phyloP scores from a whole-genome alignment of 2,797 vertebrate genomes.

The Spinus pinus region DNA sequence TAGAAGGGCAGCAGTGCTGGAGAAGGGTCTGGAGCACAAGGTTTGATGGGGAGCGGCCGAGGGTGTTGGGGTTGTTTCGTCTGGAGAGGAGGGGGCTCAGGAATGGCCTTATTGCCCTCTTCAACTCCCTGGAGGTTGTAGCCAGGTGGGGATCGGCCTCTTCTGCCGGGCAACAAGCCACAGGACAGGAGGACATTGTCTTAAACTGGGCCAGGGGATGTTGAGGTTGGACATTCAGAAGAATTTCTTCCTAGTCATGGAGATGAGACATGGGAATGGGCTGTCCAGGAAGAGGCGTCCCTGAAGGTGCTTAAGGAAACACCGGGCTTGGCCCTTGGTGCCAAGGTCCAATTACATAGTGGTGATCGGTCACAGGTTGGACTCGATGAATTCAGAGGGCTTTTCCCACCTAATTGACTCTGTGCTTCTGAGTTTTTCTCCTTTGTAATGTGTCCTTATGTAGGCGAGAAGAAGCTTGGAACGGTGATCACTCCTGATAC shows the following conservation, averaged over 20 bases:
- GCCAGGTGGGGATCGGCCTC: rapidly evolving
- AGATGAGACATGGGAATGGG: background rate
- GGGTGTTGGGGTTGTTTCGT: background rate
- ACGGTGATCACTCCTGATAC: slow-evolving; percentile 96
- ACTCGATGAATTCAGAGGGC: rapidly evolving
- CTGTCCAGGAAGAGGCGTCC: rapidly evolving
- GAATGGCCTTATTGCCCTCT: rapidly evolving
- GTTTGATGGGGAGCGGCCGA: rapidly evolving
- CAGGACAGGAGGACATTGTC: rapidly evolving
- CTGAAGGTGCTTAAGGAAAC: background rate
- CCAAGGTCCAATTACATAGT: rapidly evolving
- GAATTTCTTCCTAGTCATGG: background rate
- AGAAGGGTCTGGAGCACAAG: background rate
- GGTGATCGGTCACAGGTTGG: rapidly evolving
- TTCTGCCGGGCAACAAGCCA: rapidly evolving
- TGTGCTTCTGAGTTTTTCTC: background rate
- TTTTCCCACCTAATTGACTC: background rate
- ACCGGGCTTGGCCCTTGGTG: rapidly evolving
- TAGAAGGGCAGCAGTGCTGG: background rate
- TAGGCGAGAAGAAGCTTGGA: slow-evolving; percentile 97
- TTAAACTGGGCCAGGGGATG: rapidly evolving
- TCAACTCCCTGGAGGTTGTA: rapidly evolving
- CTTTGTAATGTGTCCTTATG: background rate
- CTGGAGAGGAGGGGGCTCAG: background rate
- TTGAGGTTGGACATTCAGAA: background rate